A percentile compares a stretch with the other conserved stretches of the same genome.
phyloP scores from a whole-genome alignment of 2,888 invertebrate genomes.

The Ochropleura leucogaster region DNA sequence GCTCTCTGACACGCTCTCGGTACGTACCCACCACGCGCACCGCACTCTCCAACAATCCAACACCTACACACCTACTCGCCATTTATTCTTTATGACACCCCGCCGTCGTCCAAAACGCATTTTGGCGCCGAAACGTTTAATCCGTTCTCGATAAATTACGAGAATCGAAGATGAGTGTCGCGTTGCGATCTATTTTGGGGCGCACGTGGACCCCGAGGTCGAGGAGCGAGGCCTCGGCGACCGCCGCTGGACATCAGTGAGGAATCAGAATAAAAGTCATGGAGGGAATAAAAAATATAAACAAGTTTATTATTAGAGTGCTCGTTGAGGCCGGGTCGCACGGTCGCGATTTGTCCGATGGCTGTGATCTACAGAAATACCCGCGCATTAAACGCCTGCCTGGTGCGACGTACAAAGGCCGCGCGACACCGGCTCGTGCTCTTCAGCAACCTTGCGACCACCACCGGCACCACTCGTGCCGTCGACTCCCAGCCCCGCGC shows the following conservation, averaged over 20 bases:
- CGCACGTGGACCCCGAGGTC: constrained; percentile 88
- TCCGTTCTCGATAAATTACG: constrained; percentile 72
- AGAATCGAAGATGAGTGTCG: constrained; percentile 74
- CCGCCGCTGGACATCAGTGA: constrained; percentile 69
- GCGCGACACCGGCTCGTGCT: constrained; percentile 78
- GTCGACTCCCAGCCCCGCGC: constrained; percentile 36
- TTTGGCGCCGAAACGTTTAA: constrained; percentile 78
- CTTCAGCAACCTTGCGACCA: constrained; percentile 77
- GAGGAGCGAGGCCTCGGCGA: constrained; percentile 73
- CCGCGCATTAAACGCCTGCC: constrained; percentile 84
- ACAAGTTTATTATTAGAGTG: constrained; percentile 90
- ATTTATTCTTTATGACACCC: constrained; percentile 68
- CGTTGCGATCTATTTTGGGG: constrained; percentile 81
- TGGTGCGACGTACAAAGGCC: constrained; percentile 80
- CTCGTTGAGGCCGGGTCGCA: constrained; percentile 89
- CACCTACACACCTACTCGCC: constrained; percentile 61
- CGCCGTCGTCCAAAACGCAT: constrained; percentile 73
- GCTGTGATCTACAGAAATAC: constrained; percentile 89
- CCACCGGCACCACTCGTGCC: constrained; percentile 64
- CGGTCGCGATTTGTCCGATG: constrained; percentile 90
- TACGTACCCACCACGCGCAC: constrained; percentile 78
- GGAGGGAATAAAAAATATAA: constrained; percentile 88
- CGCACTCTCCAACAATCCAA: constrained; percentile 50
- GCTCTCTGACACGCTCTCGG: constrained; percentile 88
- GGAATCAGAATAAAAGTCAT: constrained; percentile 82